Evolutionary conservation across 2,888 invertebrate species (phyloP).

Genomic region (Drosophila anomelani): DNA sequence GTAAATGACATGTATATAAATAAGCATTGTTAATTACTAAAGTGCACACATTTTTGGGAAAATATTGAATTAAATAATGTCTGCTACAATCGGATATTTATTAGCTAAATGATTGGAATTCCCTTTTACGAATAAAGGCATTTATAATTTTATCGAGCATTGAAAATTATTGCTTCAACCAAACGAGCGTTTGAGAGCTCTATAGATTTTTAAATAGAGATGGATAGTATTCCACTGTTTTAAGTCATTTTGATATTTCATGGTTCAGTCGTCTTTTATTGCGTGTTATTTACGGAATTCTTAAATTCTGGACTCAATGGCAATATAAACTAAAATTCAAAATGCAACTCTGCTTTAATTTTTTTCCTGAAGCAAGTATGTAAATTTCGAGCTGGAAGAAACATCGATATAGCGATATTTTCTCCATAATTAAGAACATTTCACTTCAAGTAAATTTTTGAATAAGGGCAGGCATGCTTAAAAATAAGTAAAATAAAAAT

Average conservation of each 20-base stretch:
- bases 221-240: background rate
- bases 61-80: background rate
- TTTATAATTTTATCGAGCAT: background rate
- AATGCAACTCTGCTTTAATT: background rate
- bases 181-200: background rate
- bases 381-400: conserved; percentile 2
- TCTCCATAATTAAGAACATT: background rate
- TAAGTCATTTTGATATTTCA: background rate
- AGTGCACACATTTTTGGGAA: background rate
- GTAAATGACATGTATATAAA: background rate
- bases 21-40: background rate
- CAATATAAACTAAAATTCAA: background rate
- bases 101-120: background rate
- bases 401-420: conserved; percentile 7
- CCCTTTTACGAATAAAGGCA: background rate
- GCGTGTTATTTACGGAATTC: background rate
- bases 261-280: conserved; percentile 5
- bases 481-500: background rate
- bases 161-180: background rate
- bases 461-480: background rate
- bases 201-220: background rate
- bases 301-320: background rate
- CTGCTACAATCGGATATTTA: background rate
- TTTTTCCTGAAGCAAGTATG: background rate
- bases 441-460: background rate